Evolutionary conservation across 2,113 vertebrate species (phyloP).

Genomic region (Serilophus lunatus): DNA sequence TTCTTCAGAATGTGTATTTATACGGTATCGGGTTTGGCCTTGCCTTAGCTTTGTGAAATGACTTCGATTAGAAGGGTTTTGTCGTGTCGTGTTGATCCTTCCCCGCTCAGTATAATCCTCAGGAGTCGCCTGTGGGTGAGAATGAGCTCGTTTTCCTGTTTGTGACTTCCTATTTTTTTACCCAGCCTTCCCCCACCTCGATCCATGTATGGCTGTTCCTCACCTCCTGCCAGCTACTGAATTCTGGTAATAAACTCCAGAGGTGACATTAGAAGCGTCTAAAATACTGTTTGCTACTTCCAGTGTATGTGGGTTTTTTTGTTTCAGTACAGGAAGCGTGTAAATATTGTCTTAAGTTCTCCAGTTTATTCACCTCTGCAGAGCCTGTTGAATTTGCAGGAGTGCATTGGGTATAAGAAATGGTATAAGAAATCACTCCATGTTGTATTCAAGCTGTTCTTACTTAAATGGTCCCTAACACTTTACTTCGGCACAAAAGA

Average conservation of each 20-base stretch:
- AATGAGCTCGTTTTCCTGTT: slow-evolving; percentile 29
- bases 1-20: neutral
- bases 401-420: neutral
- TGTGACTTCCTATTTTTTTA: slow-evolving; percentile 21
- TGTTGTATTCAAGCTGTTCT: neutral
- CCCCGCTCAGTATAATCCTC: neutral
- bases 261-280: neutral
- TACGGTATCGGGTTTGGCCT: neutral
- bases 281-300: neutral
- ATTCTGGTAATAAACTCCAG: neutral
- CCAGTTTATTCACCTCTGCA: neutral
- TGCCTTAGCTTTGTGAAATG: neutral
- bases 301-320: neutral
- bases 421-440: neutral
- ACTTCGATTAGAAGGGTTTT: neutral
- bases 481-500: neutral
- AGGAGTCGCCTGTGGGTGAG: neutral
- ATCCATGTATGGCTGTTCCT: neutral
- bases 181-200: neutral
- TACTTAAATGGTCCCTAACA: neutral
- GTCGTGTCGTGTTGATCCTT: neutral
- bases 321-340: neutral
- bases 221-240: neutral
- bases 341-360: neutral
- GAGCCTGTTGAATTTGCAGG: neutral